Evolutionary conservation across 2,888 invertebrate species (phyloP), one percentile per base, ranked within the genome.

Genomic region (Amphipoea lucens): DNA sequence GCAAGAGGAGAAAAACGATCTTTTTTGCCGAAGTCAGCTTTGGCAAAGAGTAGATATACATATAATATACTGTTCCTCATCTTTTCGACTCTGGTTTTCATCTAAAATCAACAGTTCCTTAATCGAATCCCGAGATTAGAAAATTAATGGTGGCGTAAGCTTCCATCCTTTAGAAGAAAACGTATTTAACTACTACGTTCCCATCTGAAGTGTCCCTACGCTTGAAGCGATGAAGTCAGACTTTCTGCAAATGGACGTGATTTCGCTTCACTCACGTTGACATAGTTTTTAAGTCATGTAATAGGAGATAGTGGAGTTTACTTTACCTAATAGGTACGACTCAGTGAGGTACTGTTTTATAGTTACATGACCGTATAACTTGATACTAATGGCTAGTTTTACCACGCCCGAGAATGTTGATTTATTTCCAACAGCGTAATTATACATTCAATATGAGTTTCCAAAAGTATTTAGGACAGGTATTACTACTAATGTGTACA

Each of bases 161-260:
- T 69, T 69, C 69, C 42, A 69, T n/a, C 14, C 40, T 54, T 70
- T 29, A 67, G 40, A 40, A 67, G 67, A 78, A 70, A 82, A 62
- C 11, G 60, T 45, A 66, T 62, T 78, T 40, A 79, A n/a, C 29
- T 23, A 14, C 12, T 74, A 63, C 48, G 45, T 73, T 76, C 23
- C 14, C 3, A 29, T 36, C 40, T 73, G n/a, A 73, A 83, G 74
- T 67, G 51, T 51, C 74, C 45, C 48, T 23, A 1, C 29, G 57
- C n/a, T 84, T 85, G 78, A 84, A 88, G 80, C 79, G 86, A 90
- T 86, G 87, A 88, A 86, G 83, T 88, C 85, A 72, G 83, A 71
- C 82, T 82, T 87, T 79, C 71, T 79, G 78, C 81, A 90, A 92
- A 90, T 88, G 89, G 82, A 87, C 85, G 88, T 88, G 81, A 88